Base-by-base conservation (phyloP, 2,113 vertebrate species). In the Notarius lentiginosus region DNA sequence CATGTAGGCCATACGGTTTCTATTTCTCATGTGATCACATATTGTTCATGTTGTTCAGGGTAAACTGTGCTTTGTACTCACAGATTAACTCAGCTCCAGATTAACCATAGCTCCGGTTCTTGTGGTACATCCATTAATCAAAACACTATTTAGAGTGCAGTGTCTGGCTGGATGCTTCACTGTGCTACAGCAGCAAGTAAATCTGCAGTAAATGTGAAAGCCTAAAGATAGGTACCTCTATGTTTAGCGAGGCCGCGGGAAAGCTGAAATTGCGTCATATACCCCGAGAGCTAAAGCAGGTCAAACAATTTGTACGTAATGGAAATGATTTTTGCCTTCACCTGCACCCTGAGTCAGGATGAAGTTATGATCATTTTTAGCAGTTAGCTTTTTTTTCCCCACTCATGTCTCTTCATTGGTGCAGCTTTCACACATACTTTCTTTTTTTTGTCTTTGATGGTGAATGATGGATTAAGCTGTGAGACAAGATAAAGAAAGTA, bases 151-250 rank as follows among this genome's bases (percentile, higher is more conserved):
- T 56, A 20, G 17, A 22, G 58, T 2, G 30, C 8, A 51, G 79
- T 47, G 60, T 85, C 83, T 85, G 51, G 86, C 84, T 89, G 90
- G 92, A 91, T 90, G 89, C 85, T 87, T 88, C 24, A 81, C 85
- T 87, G 82, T 90, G 91, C 90, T 85, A 90, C 88, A 92, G 91
- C 90, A 93, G 91, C 90, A 90, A 90, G 92, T 87, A 87, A 87
- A 90, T 92, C 90, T 91, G 88, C 91, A 91, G 92, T 90, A 91
- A 89, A 90, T 91, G 92, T 90, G 93, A 94, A 93, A 94, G 92
- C 92, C 92, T 92, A 92, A 92, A 94, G 93, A 94, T 94, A 94
- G 92, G 88, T 89, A 83, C 86, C 89, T 87, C 91, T 94, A 93
- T 95, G 93, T 95, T 94, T 92, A n/a, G 88, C 91, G n/a, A 61